Evolutionary conservation across 1,140 invertebrate genomes (phyloP).

Genomic region (Chrysopa pallens): DNA sequence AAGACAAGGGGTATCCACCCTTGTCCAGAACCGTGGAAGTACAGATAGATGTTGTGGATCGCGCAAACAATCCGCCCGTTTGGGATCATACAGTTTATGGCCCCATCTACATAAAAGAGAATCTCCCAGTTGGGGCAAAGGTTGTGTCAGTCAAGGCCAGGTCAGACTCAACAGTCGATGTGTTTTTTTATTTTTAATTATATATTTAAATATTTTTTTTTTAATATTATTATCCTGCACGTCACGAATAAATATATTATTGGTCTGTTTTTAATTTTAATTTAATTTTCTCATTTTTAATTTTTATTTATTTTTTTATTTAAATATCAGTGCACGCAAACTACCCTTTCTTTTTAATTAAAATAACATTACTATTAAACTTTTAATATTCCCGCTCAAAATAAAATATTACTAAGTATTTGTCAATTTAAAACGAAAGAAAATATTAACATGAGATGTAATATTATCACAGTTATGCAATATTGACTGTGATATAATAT

Average conservation of each 20-base stretch:
- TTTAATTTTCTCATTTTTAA: too few relatives aligned
- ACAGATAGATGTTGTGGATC: conserved; percentile 93
- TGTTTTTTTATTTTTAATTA: conserved; percentile 1
- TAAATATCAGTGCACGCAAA: too few relatives aligned
- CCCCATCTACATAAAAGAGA: conserved; percentile 92
- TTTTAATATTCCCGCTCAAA: too few relatives aligned
- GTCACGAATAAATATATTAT: conserved; percentile 4
- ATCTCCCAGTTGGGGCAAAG: conserved; percentile 87
- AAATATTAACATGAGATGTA: too few relatives aligned
- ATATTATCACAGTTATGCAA: too few relatives aligned
- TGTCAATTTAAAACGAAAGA: too few relatives aligned
- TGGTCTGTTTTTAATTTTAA: too few relatives aligned
- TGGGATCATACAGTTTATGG: conserved; percentile 92
- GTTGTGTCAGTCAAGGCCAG: conserved; percentile 95
- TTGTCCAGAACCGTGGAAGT: conserved; percentile 88
- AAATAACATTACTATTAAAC: too few relatives aligned
- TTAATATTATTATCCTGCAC: conserved; percentile 3
- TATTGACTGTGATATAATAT: too few relatives aligned
- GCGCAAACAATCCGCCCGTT: conserved; percentile 90
- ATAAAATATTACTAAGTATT: too few relatives aligned
- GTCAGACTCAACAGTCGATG: conserved; percentile 34
- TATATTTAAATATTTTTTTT: conserved; percentile 1
- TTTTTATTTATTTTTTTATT: too few relatives aligned
- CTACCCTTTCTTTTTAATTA: too few relatives aligned
- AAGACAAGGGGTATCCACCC: conserved; percentile 88